Evolutionary conservation across 2,797 vertebrate species (phyloP).

Genomic region (Peromyscus attwateri): DNA sequence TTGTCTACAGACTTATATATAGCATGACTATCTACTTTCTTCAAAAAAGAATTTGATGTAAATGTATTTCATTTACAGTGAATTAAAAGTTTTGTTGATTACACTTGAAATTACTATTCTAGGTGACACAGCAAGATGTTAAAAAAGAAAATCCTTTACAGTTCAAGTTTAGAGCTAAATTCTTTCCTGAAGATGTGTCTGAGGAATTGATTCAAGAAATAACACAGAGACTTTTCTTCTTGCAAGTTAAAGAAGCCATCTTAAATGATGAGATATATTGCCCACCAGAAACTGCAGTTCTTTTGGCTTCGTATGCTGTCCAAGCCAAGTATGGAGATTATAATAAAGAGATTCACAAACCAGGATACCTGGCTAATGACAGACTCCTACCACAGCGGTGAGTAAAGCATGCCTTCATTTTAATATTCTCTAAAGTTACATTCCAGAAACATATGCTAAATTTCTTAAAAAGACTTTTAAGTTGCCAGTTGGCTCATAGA

Average conservation of each 20-base stretch:
- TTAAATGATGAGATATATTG: conserved; percentile 99
- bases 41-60: conserved; percentile 40
- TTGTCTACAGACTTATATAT: conserved; percentile 31
- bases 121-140: conserved; percentile 99
- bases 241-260: conserved; percentile 98
- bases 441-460: conserved; percentile 26
- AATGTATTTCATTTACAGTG: conserved; percentile 20
- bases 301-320: conserved; percentile 97
- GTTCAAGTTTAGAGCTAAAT: conserved; percentile 98
- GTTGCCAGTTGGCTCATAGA: neutral
- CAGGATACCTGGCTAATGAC: conserved; percentile 96
- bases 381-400: conserved; percentile 98
- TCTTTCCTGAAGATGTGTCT: conserved; percentile 98
- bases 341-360: conserved; percentile 95
- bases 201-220: conserved; percentile 98
- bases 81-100: conserved; percentile 66
- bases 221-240: conserved; percentile 98
- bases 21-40: conserved; percentile 33
- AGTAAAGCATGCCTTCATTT: conserved; percentile 75
- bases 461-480: conserved; percentile 24
- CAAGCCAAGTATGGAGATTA: conserved; percentile 98
- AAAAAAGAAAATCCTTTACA: conserved; percentile 98
- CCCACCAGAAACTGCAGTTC: conserved; percentile 97
- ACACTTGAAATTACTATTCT: conserved; percentile 76
- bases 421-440: conserved; percentile 11